Evolutionary conservation across 2,888 invertebrate species (phyloP), one percentile per base, ranked within the genome.

Genomic region (Anoncus sp.): DNA sequence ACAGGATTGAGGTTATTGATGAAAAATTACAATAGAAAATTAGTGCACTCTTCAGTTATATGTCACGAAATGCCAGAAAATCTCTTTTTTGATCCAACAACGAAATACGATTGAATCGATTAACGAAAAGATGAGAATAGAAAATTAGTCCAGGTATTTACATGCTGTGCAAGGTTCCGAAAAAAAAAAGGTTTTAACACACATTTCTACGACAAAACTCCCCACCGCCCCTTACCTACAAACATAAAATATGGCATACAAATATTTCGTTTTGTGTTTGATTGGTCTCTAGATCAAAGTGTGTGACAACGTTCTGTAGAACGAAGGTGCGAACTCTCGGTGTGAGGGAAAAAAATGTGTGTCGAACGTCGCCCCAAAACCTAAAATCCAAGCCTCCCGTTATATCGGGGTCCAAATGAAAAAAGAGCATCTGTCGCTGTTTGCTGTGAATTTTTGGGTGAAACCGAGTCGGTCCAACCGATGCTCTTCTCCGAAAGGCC

Each of bases 341-440:
- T 57, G 38, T 66, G 57, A 66, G 55, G 72, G 40, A 51, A 38
- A 27, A 38, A 71, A 49, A 63, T 57, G 57, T 24, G 59, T 67
- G 51, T 55, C n/a, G n/a, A n/a, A n/a, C 20, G 45, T 72, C 55
- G 57, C 38, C 40, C 67, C 31, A 47, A 35, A 53, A 27, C 53
- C 38, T 43, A 70, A 40, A 57, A 38, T 22, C 20, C 22, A 27
- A 66, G 63, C 55, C 62, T 70, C 51, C 67, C 62, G 38, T 63
- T 65, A 62, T n/a, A n/a, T n/a, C 76, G 60, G 53, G 49, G 51
- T 35, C 51, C 35, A 77, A 79, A 81, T 76, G 62, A 72, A 79
- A 71, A n/a, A 80, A 79, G 76, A 65, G 72, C 81, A 81, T 79
- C 80, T 81, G 81, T 80, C 76, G 75, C 59, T 60, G 65, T 75